A percentile compares a stretch with the other conserved stretches of the same genome.
phyloP scores from a whole-genome alignment of 2,113 vertebrate genomes.

The Hirundichthys speculiger region DNA sequence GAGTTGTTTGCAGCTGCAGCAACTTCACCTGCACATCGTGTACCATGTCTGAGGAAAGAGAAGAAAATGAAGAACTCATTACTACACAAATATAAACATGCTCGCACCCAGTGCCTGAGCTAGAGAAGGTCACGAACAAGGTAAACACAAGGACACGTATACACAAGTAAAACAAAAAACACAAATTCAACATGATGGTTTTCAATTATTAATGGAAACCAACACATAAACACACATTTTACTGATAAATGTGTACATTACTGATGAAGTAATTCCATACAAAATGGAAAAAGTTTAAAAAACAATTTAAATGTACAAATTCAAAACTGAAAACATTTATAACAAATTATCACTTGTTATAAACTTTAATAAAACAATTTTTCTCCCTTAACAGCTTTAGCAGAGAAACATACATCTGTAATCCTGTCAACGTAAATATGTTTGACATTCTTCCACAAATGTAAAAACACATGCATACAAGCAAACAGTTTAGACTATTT shows the following conservation, averaged over 20 bases:
- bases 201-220: conserved; percentile 12
- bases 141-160: too few species aligned
- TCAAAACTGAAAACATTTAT: too few species aligned
- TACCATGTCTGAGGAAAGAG: conserved; percentile 91
- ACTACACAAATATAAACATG: conserved; percentile 31
- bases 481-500: background rate
- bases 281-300: too few species aligned
- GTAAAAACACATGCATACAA: background rate
- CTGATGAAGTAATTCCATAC: too few species aligned
- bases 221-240: conserved; percentile 19
- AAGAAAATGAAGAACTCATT: conserved; percentile 19
- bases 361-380: too few species aligned
- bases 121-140: conserved; percentile 5
- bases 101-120: background rate
- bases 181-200: conserved; percentile 27
- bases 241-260: background rate
- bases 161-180: conserved; percentile 36
- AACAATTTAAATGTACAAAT: too few species aligned
- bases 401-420: too few species aligned
- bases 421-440: too few species aligned
- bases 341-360: too few species aligned
- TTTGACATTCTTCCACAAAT: background rate
- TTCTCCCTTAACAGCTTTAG: background rate
- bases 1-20: conserved; percentile 98
- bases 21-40: conserved; percentile 97